phyloP scores from a whole-genome alignment of 2,888 invertebrate species.

The Tipula confusa region DNA sequence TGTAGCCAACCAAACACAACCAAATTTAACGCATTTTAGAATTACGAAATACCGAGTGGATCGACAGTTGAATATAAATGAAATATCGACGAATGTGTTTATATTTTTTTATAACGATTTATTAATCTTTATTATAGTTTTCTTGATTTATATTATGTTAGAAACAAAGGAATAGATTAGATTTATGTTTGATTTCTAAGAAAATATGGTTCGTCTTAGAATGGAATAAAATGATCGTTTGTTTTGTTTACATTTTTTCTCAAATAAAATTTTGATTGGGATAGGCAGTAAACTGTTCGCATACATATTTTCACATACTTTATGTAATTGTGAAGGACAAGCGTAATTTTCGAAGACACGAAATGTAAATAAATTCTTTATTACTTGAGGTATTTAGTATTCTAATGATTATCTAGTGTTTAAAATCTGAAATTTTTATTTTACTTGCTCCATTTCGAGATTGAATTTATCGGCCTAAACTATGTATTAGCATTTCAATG shows the following conservation, averaged over 20 bases:
- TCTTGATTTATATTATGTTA: neutral
- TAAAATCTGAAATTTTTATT: too few species aligned
- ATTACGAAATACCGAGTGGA: neutral
- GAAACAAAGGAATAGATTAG: neutral
- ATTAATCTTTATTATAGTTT: neutral
- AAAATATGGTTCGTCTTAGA: neutral
- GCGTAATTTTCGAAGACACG: too few species aligned
- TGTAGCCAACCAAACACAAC: neutral
- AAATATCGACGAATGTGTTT: neutral
- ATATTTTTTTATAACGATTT: neutral
- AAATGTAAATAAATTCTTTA: too few species aligned
- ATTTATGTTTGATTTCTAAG: neutral
- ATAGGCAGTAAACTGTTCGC: too few species aligned
- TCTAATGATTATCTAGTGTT: too few species aligned
- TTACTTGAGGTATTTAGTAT: too few species aligned
- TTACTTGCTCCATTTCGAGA: too few species aligned
- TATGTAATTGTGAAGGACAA: too few species aligned
- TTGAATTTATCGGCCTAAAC: too few species aligned
- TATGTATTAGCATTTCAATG: too few species aligned
- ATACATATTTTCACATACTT: too few species aligned
- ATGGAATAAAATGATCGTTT: neutral
- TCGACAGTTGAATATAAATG: neutral
- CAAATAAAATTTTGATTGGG: neutral
- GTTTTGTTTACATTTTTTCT: neutral
- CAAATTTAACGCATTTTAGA: neutral